phyloP scores from a whole-genome alignment of 2,888 invertebrate species.

The Ichneumon xanthorius region DNA sequence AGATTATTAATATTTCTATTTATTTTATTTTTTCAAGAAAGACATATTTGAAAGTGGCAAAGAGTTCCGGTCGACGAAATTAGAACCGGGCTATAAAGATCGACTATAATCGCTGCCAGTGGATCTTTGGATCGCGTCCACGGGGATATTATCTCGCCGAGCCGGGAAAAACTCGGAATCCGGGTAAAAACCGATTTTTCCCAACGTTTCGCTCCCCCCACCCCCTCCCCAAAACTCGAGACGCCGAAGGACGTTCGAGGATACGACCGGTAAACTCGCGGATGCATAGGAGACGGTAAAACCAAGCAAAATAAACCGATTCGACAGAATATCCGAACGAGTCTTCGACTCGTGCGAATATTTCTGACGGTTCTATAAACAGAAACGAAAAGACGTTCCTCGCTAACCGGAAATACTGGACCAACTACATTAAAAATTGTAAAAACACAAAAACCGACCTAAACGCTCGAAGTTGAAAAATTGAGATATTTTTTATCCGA shows the following conservation, averaged over 20 bases:
- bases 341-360: neutral
- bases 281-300: neutral
- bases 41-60: neutral
- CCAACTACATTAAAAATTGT: neutral
- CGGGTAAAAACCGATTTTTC: neutral
- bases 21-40: too few species aligned
- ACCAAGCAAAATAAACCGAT: neutral
- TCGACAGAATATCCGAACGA: neutral
- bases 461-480: neutral
- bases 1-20: too few species aligned
- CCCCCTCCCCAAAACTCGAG: too few species aligned
- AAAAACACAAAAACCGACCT: neutral
- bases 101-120: too few species aligned
- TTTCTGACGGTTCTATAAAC: neutral
- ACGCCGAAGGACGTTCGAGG: neutral
- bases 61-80: neutral
- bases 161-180: too few species aligned
- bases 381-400: slow-evolving; percentile 3
- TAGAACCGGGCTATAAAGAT: too few species aligned
- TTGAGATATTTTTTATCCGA: too few species aligned
- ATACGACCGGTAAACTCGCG: neutral
- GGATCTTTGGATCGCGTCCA: too few species aligned
- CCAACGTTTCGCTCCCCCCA: too few species aligned
- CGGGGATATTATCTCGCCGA: too few species aligned
- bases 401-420: neutral